Evolutionary conservation across 2,888 invertebrate species (phyloP).

Genomic region (Tipula confusa): DNA sequence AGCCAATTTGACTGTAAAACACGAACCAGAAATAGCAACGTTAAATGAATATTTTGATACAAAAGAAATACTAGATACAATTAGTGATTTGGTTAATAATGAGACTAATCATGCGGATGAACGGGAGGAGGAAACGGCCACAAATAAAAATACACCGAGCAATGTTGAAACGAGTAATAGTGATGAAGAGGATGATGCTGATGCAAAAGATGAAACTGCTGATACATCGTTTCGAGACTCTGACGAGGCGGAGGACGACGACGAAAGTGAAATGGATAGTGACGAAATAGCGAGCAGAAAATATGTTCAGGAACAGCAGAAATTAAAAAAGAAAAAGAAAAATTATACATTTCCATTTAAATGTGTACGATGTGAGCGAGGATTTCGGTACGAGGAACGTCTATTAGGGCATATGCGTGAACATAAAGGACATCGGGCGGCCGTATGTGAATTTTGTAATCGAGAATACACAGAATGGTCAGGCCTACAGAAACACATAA

Average conservation of each 20-base stretch:
- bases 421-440: slow-evolving; percentile 26
- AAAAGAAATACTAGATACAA: neutral
- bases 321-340: neutral
- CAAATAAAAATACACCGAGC: neutral
- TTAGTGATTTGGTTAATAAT: neutral
- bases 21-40: neutral
- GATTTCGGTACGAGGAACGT: slow-evolving; percentile 28
- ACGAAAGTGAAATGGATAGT: neutral
- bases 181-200: neutral
- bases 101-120: neutral
- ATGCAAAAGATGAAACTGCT: neutral
- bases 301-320: neutral
- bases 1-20: neutral
- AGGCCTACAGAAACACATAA: neutral
- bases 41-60: neutral
- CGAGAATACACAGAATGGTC: slow-evolving; percentile 30
- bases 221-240: neutral
- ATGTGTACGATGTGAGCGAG: neutral
- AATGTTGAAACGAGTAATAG: neutral
- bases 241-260: neutral
- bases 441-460: slow-evolving; percentile 26
- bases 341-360: slow-evolving; percentile 20
- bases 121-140: neutral
- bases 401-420: neutral
- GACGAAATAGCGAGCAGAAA: neutral